Conservation (phyloP, 2,797 vertebrate species). For the Falco naumanni region DNA sequence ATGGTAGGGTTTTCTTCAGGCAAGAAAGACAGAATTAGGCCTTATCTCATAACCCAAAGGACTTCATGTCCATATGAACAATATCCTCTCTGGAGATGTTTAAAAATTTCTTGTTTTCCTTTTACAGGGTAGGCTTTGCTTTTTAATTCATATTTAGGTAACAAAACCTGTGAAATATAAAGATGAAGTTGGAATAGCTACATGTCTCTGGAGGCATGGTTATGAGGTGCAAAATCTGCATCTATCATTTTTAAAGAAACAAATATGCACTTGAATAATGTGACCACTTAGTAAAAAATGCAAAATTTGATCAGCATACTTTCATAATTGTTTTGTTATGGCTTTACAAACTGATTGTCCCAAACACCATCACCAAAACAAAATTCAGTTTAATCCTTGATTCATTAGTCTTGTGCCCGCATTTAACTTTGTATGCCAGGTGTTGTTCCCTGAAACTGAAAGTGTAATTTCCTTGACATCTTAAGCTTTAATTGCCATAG, state of each 20-base stretch:
- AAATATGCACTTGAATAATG: background rate
- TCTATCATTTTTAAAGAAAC: background rate
- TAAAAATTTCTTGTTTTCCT: background rate
- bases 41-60: background rate
- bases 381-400: background rate
- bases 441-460: accelerated
- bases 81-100: background rate
- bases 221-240: background rate
- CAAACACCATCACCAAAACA: background rate
- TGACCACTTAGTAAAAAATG: background rate
- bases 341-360: background rate
- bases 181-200: background rate
- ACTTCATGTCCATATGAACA: background rate
- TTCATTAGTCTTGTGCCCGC: background rate
- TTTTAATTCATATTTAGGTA: background rate
- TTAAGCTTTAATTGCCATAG: background rate
- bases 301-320: background rate
- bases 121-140: background rate
- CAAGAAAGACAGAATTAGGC: background rate
- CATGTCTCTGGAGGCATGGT: background rate
- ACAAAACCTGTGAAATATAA: background rate
- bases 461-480: background rate
- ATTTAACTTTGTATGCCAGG: background rate
- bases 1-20: background rate
- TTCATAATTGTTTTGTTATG: background rate